Conservation (phyloP, 2,888 invertebrate species). For the Elaeidobius kamerunicus region DNA sequence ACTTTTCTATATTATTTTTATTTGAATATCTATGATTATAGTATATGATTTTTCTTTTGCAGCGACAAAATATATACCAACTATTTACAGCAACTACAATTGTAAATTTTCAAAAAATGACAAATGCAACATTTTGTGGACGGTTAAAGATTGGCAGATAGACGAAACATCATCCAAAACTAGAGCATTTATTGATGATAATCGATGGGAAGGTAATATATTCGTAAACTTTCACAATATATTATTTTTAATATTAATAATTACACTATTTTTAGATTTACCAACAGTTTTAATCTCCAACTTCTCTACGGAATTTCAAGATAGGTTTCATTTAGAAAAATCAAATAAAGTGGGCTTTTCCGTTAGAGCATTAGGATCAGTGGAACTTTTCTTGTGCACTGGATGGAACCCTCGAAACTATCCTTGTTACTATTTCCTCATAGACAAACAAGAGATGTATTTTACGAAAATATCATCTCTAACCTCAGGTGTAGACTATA, state of each 20-base stretch:
- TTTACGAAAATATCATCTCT: constrained; percentile 36
- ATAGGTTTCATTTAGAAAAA: constrained; percentile 38
- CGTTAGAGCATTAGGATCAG: constrained; percentile 38
- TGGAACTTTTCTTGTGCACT: constrained; percentile 43
- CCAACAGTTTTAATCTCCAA: constrained; percentile 40
- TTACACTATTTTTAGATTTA: constrained; percentile 38
- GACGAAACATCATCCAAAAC: constrained; percentile 39
- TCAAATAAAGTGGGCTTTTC: constrained; percentile 41
- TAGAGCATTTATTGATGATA: constrained; percentile 41
- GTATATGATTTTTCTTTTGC: constrained; percentile 29
- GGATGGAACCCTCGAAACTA: constrained; percentile 43
- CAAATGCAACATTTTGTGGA: constrained; percentile 41
- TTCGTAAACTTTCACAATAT: neutral
- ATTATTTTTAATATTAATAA: too few species aligned
- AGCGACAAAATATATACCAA: constrained; percentile 43
- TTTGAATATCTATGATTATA: too few species aligned
- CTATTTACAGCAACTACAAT: constrained; percentile 39
- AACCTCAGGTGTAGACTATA: constrained; percentile 33
- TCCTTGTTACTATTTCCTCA: constrained; percentile 43
- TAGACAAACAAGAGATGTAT: constrained; percentile 38
- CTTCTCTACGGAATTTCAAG: constrained; percentile 38
- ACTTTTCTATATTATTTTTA: constrained; percentile 4
- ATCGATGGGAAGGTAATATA: constrained; percentile 45
- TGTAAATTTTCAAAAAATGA: constrained; percentile 42
- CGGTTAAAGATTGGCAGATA: constrained; percentile 42